Percentiles rank a stretch among this genome's conserved stretches.
phyloP scores from a whole-genome alignment of 2,888 invertebrate genomes.

The Balanococcus diminutus region DNA sequence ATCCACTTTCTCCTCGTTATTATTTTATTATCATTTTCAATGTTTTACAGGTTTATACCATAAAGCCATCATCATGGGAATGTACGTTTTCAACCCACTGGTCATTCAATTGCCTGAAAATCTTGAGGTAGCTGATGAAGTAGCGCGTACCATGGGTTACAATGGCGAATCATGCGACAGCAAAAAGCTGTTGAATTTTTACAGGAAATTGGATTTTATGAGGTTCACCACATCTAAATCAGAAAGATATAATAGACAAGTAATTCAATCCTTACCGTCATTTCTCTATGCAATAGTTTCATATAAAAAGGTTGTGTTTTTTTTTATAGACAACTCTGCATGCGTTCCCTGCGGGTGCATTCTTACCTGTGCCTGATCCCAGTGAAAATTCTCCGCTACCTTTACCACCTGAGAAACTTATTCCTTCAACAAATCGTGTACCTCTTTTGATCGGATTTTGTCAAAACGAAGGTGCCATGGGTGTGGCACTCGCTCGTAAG shows the following conservation, averaged over 20 bases:
- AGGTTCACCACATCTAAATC: not conserved
- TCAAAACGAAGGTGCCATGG: not conserved
- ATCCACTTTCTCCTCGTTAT: too few species aligned
- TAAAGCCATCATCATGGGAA: not conserved
- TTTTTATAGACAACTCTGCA: not conserved
- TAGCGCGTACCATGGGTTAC: not conserved
- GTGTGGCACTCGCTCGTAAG: not conserved
- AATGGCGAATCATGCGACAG: not conserved
- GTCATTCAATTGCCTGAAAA: not conserved
- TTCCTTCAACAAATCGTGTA: conserved; percentile 12
- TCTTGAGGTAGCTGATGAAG: not conserved
- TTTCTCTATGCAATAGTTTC: not conserved
- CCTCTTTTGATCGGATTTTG: conserved; percentile 16
- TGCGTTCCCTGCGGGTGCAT: not conserved
- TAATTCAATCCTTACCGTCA: too few species aligned
- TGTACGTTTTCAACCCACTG: not conserved
- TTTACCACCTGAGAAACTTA: not conserved
- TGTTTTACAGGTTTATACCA: not conserved
- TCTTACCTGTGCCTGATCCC: not conserved
- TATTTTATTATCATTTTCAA: too few species aligned
- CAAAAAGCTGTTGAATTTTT: not conserved
- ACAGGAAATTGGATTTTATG: not conserved
- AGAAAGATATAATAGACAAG: not conserved
- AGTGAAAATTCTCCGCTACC: not conserved
- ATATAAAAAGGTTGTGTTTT: not conserved